These are phyloP conservation scores for Watsonalla binaria DNA, from an alignment of 2,888 invertebrate species.

Conservation along the genomic window DNA sequence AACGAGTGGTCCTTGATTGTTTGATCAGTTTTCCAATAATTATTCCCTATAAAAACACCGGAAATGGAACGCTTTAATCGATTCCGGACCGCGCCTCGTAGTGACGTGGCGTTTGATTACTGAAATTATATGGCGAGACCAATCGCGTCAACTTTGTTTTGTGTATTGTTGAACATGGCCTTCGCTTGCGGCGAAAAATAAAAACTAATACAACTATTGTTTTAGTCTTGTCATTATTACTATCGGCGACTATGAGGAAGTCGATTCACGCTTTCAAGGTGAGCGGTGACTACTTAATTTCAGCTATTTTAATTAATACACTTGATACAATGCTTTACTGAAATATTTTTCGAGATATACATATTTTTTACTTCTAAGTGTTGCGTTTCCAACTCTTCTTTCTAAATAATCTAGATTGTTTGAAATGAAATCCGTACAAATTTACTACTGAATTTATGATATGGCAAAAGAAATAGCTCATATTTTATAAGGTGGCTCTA, in stretches of 20 bases:
- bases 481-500: neutral
- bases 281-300: slow-evolving; percentile 38
- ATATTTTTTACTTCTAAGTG: too few species aligned
- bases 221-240: slow-evolving; percentile 69
- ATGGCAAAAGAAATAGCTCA: neutral
- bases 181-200: slow-evolving; percentile 64
- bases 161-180: slow-evolving; percentile 68
- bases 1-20: slow-evolving; percentile 65
- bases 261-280: slow-evolving; percentile 68
- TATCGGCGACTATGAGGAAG: slow-evolving; percentile 64
- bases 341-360: too few species aligned
- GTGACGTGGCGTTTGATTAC: slow-evolving; percentile 73
- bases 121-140: slow-evolving; percentile 74
- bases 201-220: slow-evolving; percentile 76
- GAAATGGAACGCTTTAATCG: slow-evolving; percentile 74
- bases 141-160: slow-evolving; percentile 68
- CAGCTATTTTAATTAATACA: slow-evolving; percentile 30
- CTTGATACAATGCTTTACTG: slow-evolving; percentile 7
- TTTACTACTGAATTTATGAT: neutral
- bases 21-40: slow-evolving; percentile 72
- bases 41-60: slow-evolving; percentile 70
- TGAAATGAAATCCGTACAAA: neutral
- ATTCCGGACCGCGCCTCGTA: slow-evolving; percentile 66
- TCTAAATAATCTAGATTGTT: too few species aligned
- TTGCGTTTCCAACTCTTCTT: too few species aligned